A percentile compares a stretch with the other conserved stretches of the same genome.
Evolutionary conservation across 2,888 invertebrate genomes (phyloP).

Genomic region (Oligia latruncula): DNA sequence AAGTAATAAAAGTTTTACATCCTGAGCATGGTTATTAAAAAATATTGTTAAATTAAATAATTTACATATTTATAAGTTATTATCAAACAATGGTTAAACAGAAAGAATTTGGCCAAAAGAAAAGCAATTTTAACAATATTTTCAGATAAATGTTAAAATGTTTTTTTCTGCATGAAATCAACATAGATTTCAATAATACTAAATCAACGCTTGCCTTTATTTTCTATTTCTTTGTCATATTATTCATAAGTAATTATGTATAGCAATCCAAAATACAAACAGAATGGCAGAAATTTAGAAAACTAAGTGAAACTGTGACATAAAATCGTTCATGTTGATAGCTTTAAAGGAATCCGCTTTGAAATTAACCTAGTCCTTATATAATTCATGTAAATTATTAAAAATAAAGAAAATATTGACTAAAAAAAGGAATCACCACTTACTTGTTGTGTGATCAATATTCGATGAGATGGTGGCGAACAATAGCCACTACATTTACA

Average conservation of each 20-base stretch:
- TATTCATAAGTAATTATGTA: too few relatives aligned
- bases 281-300: constrained; percentile 5
- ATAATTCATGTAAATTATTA: background rate
- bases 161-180: background rate
- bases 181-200: background rate
- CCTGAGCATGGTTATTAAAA: background rate
- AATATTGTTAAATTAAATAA: background rate
- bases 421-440: constrained; percentile 35
- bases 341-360: background rate
- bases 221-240: background rate
- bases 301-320: constrained; percentile 17
- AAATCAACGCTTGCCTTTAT: background rate
- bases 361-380: background rate
- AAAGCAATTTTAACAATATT: constrained; percentile 13
- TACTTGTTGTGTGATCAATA: constrained; percentile 58
- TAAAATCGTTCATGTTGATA: background rate
- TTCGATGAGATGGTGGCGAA: constrained; percentile 30
- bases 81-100: background rate
- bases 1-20: background rate
- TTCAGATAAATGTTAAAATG: background rate
- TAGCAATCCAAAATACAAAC: background rate
- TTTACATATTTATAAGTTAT: background rate
- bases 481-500: constrained; percentile 53
- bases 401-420: background rate
- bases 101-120: background rate